Evolutionary conservation across 2,113 vertebrate species (phyloP), one percentile per base, ranked within the genome.

Genomic region (Vimba vimba): DNA sequence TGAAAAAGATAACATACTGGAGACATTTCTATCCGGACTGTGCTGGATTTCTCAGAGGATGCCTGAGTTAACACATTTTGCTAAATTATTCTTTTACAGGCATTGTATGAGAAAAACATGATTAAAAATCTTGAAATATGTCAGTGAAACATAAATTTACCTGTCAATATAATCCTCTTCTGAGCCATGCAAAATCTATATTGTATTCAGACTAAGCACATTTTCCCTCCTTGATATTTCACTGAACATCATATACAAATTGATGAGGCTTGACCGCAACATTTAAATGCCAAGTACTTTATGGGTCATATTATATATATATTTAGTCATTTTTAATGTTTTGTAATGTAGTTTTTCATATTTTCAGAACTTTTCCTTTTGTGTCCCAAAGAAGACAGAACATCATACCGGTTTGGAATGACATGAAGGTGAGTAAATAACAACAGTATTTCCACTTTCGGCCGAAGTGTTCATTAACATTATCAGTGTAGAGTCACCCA

Each of bases 261-360:
- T 66, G n/a, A 10, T 21, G 17, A 47, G 25, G 17, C n/a, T 47
- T 33, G 43, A 23, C 9, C 12, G 25, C 43, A 81, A 68, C 43
- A 68, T 81, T 81, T 50, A 81, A 64, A 81, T 68, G 43, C 43
- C 79, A 81, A 81, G 43, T 47, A 36, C 27, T 78, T 57, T 21
- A 78, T 36, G 23, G 77, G 23, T 62, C 33, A n/a, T 43, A 10
- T 78, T n/a, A 33, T 57, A 55, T 5, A 39, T 50, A 55, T 43
- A 13, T 75, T 30, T 30, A 10, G 7, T 76, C 15, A 52, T 43
- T 78, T 77, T 39, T 21, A 39, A 39, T 21, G 17, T 10, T 3
- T 45, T n/a, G 12, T 47, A 45, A n/a, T n/a, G 10, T 39, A 73
- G 10, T 23, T 73, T 43, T 23, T 11, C 1, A 1, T 39, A 5